Conservation (phyloP, 1,140 invertebrate species). For the Forficula auricularia region DNA sequence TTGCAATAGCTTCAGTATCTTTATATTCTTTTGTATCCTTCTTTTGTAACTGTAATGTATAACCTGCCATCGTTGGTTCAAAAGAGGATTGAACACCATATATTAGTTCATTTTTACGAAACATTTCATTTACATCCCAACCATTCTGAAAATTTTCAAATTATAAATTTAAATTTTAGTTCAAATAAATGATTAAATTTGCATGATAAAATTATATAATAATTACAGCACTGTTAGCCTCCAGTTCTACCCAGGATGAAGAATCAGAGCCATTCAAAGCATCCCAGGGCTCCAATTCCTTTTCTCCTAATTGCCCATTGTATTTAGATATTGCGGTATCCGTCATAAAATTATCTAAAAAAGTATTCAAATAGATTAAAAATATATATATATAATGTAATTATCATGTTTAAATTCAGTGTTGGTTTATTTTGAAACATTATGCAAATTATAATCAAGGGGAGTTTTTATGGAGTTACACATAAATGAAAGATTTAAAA, state of each 20-base stretch:
- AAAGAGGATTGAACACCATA: conserved; percentile 80
- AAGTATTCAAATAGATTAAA: too few species aligned
- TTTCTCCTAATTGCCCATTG: conserved; percentile 46
- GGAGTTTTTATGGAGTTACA: neutral
- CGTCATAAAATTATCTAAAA: conserved; percentile 53
- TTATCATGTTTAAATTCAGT: too few species aligned
- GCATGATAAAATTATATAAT: conserved; percentile 4
- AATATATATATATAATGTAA: conserved; percentile 1
- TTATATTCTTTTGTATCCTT: conserved; percentile 72
- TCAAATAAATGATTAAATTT: conserved; percentile 4
- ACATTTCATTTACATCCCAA: conserved; percentile 91
- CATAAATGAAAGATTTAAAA: neutral
- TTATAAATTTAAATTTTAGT: conserved; percentile 1
- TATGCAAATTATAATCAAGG: neutral
- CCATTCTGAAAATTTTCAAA: conserved; percentile 45
- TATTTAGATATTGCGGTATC: conserved; percentile 53
- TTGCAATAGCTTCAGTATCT: conserved; percentile 65
- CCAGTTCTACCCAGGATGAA: conserved; percentile 40
- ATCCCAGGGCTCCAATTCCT: conserved; percentile 79
- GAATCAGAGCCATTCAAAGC: conserved; percentile 42
- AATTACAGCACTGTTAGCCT: conserved; percentile 35
- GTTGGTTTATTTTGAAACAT: neutral
- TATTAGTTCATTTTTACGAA: conserved; percentile 73
- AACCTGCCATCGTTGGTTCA: conserved; percentile 65
- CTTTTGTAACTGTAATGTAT: conserved; percentile 70